Base-by-base conservation (phyloP, 2,797 vertebrate species). In the Hylomyscus alleni region DNA sequence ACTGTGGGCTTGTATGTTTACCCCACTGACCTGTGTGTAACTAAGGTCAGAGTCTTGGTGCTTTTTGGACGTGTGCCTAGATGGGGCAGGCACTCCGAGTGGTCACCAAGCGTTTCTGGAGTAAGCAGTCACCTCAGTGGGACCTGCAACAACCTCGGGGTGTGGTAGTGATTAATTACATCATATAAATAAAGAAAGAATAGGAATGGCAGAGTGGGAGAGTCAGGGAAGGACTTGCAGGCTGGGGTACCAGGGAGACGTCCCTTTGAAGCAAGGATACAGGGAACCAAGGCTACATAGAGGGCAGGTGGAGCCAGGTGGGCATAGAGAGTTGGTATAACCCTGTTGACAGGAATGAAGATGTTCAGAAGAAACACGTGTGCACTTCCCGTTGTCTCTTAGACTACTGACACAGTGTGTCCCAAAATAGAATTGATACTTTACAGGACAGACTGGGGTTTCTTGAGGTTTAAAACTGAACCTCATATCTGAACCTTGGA, bases 181-280 rank as follows among this genome's bases (percentile, higher is more conserved):
- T 89, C 87, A 90, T 88, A 29, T 34, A 83, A 87, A 58, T 56
- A 31, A 69, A 86, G 82, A 73, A 86, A 80, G 69, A 83, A 14
- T 73, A 80, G 62, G 9, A 4, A 2, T 15, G 29, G 10, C 24
- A 29, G 37, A 6, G 34, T 56, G 31, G 60, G 29, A 60, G 52
- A 82, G 24, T 40, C 2, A 34, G 91, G 52, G n/a, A 34, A 58
- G 22, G 50, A 26, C n/a, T 29, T 56, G 26, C 31, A 77, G 58
- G 31, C 12, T 34, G 20, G 12, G 15, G 75, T 6, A 3, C 3
- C 19, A 60, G 40, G 15, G 50, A 67, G 69, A 87, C n/a, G 6
- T 14, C 29, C 2, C 0, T 87, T 5, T 54, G 80, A 76, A 81
- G 91, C 47, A 56, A 47, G 22, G 85, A 13, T 50, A 1, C 19